A percentile compares a stretch with the other conserved stretches of the same genome.
These are phyloP conservation scores for Drosophila nebulosa DNA, from an alignment of 1,140 invertebrate species.

Conservation along the genomic window DNA sequence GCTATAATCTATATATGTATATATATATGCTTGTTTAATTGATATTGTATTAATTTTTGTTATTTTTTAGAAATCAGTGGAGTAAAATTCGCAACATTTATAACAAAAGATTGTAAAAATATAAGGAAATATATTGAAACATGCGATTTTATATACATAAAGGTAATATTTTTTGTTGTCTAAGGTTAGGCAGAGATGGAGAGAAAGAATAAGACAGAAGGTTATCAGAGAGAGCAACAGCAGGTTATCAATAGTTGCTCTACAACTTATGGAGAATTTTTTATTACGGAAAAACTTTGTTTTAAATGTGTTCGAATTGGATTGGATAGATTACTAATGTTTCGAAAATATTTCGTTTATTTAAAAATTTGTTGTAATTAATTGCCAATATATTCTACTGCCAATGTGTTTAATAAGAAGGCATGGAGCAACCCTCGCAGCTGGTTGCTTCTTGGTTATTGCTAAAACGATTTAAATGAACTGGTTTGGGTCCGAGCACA, in stretches of 20 bases:
- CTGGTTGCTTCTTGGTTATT: neutral
- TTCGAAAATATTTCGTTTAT: neutral
- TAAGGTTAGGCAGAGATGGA: neutral
- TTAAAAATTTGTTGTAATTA: neutral
- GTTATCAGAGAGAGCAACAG: neutral
- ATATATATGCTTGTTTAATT: slow-evolving; percentile 42
- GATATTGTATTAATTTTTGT: slow-evolving; percentile 42
- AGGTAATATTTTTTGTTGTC: neutral
- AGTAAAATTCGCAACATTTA: neutral
- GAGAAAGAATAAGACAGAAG: neutral
- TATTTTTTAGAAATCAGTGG: neutral
- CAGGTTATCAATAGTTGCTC: neutral
- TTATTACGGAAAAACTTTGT: neutral
- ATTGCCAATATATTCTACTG: neutral
- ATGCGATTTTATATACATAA: neutral
- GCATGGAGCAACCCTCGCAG: neutral
- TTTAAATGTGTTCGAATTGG: neutral
- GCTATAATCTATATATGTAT: slow-evolving; percentile 23
- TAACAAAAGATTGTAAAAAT: neutral
- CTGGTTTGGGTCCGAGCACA: neutral
- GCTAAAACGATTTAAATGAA: neutral
- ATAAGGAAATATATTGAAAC: neutral
- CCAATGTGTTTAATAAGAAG: no score
- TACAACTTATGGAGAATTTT: neutral
- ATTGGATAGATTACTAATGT: no score